Base-by-base conservation (phyloP, 2,113 vertebrate genomes). In the Phylloscopus trochilus region DNA sequence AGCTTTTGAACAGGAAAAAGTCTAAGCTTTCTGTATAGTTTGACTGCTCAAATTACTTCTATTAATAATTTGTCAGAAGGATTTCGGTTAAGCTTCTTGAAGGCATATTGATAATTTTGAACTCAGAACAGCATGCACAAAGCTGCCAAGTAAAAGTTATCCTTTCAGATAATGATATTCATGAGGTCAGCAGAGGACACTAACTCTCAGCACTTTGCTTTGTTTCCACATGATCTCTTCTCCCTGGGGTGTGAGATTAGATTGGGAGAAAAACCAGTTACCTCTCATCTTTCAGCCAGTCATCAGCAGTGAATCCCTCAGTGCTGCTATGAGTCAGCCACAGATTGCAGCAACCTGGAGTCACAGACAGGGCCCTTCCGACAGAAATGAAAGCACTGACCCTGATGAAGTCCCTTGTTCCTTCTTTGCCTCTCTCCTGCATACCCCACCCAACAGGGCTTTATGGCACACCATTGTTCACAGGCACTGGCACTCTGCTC, bases 61-160 rank as follows among this genome's bases (percentile, higher is more conserved):
- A 58, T 90, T 93, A 93, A 87, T 89, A 90, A 89, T 94, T 94
- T 75, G 55, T 87, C 90, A 76, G 77, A 72, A 87, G 73, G 30
- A 79, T 87, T 89, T 88, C 82, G 83, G 69, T 55, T 49, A 87
- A 86, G 51, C 52, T 92, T 93, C 96, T 93, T 51, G 85, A 90
- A 93, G 64, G 68, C 44, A 35, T 93, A 90, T 89, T 89, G 94
- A 95, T 87, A 13, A 81, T 67, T 83, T 27, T 63, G 74, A 95
- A 91, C 44, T 33, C 74, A 51, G 55, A 94, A 89, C 44, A 91
- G 89, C 80, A 63, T 24, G 67, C 66, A 58, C 70, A 69, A 80
- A 89, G 62, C 77, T 82, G 70, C 70, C 81, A 85, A 74, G 76
- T 24, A 73, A 39, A 92, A 84, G 59, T 49, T 58, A 82, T 82